A percentile compares a stretch with the other conserved stretches of the same genome.
These are phyloP conservation scores for Periophthalmus modestus DNA, from an alignment of 2,113 vertebrate genomes.

Conservation along the genomic window DNA sequence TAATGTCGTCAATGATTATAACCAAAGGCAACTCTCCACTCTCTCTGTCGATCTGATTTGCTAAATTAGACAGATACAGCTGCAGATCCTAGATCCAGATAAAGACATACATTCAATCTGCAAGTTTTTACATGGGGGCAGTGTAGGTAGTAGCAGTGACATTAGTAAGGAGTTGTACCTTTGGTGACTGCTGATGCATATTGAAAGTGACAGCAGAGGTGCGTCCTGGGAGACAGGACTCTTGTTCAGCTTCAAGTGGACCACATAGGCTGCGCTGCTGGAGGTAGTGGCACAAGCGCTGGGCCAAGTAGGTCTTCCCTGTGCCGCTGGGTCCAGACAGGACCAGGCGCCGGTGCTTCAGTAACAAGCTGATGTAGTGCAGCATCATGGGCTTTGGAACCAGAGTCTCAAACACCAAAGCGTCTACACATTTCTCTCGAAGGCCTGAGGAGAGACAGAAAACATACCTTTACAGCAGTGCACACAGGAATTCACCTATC, in stretches of 20 bases:
- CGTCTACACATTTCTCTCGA: conserved; percentile 90
- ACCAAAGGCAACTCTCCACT: conserved; percentile 87
- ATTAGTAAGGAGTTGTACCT: conserved; percentile 70
- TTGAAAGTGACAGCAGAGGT: conserved; percentile 89
- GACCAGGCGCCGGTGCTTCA: conserved; percentile 91
- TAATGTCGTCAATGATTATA: conserved; percentile 91
- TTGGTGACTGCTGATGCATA: conserved; percentile 95
- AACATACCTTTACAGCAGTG: not conserved
- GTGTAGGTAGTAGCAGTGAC: not conserved
- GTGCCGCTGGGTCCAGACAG: conserved; percentile 94
- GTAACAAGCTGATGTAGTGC: conserved; percentile 93
- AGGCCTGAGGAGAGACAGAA: conserved; percentile 78
- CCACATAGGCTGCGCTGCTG: conserved; percentile 86
- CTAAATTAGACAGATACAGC: conserved; percentile 91
- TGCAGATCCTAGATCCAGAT: conserved; percentile 89
- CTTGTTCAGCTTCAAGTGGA: conserved; percentile 37
- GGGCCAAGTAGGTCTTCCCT: conserved; percentile 92
- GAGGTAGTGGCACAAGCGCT: conserved; percentile 89
- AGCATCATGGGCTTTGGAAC: conserved; percentile 97
- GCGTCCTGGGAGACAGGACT: conserved; percentile 55
- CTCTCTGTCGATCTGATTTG: conserved; percentile 93
- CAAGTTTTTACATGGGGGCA: not conserved
- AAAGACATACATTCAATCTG: not conserved
- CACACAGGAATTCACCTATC: too few relatives aligned
- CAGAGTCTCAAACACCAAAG: conserved; percentile 92